These are phyloP conservation scores for Melangyna quadrimaculata DNA, from an alignment of 2,888 invertebrate genomes.

Conservation along the genomic window DNA sequence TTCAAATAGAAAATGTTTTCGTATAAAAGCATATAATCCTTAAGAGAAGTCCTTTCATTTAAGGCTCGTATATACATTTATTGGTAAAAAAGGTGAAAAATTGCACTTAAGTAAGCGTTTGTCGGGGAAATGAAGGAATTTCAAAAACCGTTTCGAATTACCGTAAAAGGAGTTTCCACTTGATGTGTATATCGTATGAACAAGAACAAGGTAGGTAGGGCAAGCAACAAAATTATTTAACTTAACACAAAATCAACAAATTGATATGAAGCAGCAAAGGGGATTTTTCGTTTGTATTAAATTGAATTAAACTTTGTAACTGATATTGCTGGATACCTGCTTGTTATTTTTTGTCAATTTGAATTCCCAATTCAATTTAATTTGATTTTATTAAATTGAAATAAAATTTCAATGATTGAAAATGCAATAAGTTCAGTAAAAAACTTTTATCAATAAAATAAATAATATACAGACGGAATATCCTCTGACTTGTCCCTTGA, in stretches of 20 bases:
- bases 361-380: background rate
- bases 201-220: background rate
- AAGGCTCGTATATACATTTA: background rate
- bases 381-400: background rate
- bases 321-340: background rate
- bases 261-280: background rate
- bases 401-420: background rate
- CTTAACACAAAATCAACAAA: background rate
- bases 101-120: constrained; percentile 26
- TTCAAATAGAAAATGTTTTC: constrained; percentile 53
- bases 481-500: background rate
- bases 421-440: constrained; percentile 1
- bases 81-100: constrained; percentile 22
- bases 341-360: background rate
- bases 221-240: background rate
- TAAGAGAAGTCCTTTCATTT: constrained; percentile 35
- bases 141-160: constrained; percentile 41
- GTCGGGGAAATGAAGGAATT: constrained; percentile 10
- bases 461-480: background rate
- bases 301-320: constrained; percentile 13
- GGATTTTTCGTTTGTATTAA: background rate
- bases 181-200: background rate
- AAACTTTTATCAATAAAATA: background rate
- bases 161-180: constrained; percentile 8
- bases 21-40: constrained; percentile 52